Base-by-base conservation (phyloP, 2,888 invertebrate genomes). In the Stramonita haemastoma region DNA sequence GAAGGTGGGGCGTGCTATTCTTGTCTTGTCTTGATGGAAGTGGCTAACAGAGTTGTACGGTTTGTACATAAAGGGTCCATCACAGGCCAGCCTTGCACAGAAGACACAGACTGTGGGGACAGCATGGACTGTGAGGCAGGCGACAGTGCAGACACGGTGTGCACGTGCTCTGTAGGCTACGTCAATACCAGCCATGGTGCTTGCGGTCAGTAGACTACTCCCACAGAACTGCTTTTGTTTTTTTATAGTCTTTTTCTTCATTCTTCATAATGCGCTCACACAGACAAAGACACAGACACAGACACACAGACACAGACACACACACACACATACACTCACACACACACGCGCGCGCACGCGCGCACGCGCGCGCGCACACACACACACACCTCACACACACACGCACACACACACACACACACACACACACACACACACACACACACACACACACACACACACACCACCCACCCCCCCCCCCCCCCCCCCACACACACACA, bases 121-220 rank as follows among this genome's bases (percentile, higher is more conserved):
- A 13, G 29, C 57, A 84, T 84, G 84, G 84, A 56, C n/a, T 84
- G 84, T 84, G 57, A 0, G 11, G 84, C n/a, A 46, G 15, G 11
- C n/a, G 6, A 13, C 29, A 0, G 15, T 29, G 79, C 8, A 5
- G 32, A 56, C 29, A 36, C 36, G n/a, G 15, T 46, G n/a, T 84
- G 84, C 84, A 84, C 84, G 56, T 84, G 84, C 57, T 57, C 84
- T 29, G 56, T 15, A 2, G 84, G 84, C 17, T 84, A 56, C 57
- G 84, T 84, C 26, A 15, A n/a, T 17, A 84, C 84, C 56, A 26
- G 4, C 0, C 6, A 0, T 15, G 84, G 84, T 2, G n/a, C 84
- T 6, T 84, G 84, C 29, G 84, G 84, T 84, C 56, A 57, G 84
- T 57, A 22, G 6, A 73, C n/a, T n/a, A n/a, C n/a, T n/a, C n/a